Percentiles rank a stretch among this genome's conserved stretches.
Evolutionary conservation across 1,140 invertebrate genomes (phyloP).

Genomic region (Brachionus paranguensis): DNA sequence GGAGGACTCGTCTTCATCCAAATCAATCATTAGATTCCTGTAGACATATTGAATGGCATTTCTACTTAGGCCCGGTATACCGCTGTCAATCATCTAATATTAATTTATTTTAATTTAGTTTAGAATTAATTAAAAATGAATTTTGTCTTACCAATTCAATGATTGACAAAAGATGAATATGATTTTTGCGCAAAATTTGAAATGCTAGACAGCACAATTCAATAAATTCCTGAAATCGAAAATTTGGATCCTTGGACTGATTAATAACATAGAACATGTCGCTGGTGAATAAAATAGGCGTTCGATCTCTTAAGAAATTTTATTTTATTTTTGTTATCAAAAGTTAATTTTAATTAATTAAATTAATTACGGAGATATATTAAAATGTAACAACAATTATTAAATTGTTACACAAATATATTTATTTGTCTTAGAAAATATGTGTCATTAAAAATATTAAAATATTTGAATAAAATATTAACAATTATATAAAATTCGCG

Average conservation of each 20-base stretch:
- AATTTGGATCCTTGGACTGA: slow-evolving; percentile 83
- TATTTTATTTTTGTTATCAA: not conserved
- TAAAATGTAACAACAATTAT: too few species aligned
- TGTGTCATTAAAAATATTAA: too few species aligned
- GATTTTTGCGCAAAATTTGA: slow-evolving; percentile 87
- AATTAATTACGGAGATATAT: too few species aligned
- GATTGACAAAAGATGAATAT: slow-evolving; percentile 82
- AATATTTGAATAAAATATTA: too few species aligned
- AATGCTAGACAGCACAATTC: slow-evolving; percentile 95
- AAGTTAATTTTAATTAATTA: too few species aligned
- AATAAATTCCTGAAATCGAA: slow-evolving; percentile 91
- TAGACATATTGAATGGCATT: slow-evolving; percentile 38
- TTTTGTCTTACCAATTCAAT: slow-evolving; percentile 72
- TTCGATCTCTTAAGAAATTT: slow-evolving; percentile 69
- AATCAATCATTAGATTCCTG: slow-evolving; percentile 6
- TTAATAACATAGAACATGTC: slow-evolving; percentile 99
- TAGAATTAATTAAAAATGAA: not conserved
- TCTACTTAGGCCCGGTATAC: not conserved
- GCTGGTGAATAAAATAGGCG: slow-evolving; percentile 91
- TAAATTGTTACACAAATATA: too few species aligned
- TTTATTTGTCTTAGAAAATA: too few species aligned
- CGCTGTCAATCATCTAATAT: slow-evolving; percentile 12
- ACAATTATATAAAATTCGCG: too few species aligned
- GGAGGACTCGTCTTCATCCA: not conserved
- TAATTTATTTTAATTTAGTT: not conserved